Percentiles rank a stretch among this genome's conserved stretches.
Evolutionary conservation across 2,113 vertebrate genomes (phyloP).

Genomic region (Plectropomus leopardus): DNA sequence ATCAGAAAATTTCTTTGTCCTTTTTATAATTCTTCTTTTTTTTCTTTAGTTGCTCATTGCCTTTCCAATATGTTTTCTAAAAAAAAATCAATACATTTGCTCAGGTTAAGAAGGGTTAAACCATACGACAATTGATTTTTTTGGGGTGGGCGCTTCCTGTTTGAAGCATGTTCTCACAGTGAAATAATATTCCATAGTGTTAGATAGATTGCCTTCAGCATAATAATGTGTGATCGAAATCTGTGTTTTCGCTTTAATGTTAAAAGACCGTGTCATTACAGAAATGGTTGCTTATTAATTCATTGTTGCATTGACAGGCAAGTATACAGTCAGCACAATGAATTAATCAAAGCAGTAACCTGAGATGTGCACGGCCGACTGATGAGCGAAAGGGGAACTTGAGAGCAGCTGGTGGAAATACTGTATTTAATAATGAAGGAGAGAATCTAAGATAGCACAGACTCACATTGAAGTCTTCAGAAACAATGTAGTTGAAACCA

Average conservation of each 20-base stretch:
- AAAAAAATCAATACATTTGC: too few relatives aligned
- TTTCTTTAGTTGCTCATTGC: too few relatives aligned
- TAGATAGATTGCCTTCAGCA: background rate
- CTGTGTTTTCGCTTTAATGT: slow-evolving; percentile 4
- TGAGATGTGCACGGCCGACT: slow-evolving; percentile 49
- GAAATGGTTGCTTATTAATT: slow-evolving; percentile 18
- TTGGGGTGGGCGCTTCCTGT: background rate
- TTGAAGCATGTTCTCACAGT: background rate
- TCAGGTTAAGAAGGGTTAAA: too few relatives aligned
- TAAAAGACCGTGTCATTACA: background rate
- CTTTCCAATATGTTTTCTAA: too few relatives aligned
- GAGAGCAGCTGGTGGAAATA: slow-evolving; percentile 60
- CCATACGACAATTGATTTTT: too few relatives aligned
- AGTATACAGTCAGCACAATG: slow-evolving; percentile 56
- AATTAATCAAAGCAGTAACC: slow-evolving; percentile 77
- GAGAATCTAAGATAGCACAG: slow-evolving; percentile 55
- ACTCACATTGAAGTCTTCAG: slow-evolving; percentile 20
- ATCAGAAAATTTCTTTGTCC: too few relatives aligned
- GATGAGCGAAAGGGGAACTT: slow-evolving; percentile 75
- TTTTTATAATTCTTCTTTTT: too few relatives aligned
- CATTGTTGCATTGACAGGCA: slow-evolving; percentile 24
- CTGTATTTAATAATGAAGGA: slow-evolving; percentile 76
- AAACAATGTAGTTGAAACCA: slow-evolving; percentile 3
- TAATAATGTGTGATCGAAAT: background rate
- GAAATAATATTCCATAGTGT: too few relatives aligned